Evolutionary conservation across 2,113 vertebrate species (phyloP), one percentile per base, ranked within the genome.

Genomic region (Nerophis lumbriciformis): DNA sequence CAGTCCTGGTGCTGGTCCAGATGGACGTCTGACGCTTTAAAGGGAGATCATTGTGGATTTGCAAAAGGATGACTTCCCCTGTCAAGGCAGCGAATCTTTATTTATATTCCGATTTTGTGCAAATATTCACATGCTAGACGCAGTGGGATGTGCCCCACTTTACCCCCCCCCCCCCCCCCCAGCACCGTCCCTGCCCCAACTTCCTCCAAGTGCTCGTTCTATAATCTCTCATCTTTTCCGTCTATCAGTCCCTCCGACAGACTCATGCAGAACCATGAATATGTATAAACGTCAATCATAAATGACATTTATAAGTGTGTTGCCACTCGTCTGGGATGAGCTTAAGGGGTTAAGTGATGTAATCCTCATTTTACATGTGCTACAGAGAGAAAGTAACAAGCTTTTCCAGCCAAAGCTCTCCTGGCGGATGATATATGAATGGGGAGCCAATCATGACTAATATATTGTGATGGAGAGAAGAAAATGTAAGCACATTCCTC

Each of bases 1-100:
- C 89, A 1, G 87, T 85, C 35, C 57, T 88, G 66, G 87, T 89
- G 36, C 57, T 89, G 61, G 86, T 90, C 63, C 88, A 90, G 55
- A 89, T 90, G 90, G 89, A 90, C 16, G 87, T 83, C 44, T 87
- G 72, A 89, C 16, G 28, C 1, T 16, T 21, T 6, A 4, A 10
- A 45, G 10, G 19, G n/a, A 38, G 16, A 6, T 38, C 14, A 0
- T 12, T 16, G 6, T 13, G 36, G 47, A 69, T 64, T 36, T 44
- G 14, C n/a, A 53, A 62, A 36, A 45, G 2, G 50, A 13, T 14
- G 21, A 12, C 44, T 54, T 72, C 49, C 16, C 48, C 52, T 48
- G 38, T 69, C 13, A 16, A 59, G 28, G 36, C 37, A 50, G 37
- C 70, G 47, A 67, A 11, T 66, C 5, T 58, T 69, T 74, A 44